Base-by-base conservation (phyloP, 64 coral and sea anemone genomes). In the Platygyra sinensis region DNA sequence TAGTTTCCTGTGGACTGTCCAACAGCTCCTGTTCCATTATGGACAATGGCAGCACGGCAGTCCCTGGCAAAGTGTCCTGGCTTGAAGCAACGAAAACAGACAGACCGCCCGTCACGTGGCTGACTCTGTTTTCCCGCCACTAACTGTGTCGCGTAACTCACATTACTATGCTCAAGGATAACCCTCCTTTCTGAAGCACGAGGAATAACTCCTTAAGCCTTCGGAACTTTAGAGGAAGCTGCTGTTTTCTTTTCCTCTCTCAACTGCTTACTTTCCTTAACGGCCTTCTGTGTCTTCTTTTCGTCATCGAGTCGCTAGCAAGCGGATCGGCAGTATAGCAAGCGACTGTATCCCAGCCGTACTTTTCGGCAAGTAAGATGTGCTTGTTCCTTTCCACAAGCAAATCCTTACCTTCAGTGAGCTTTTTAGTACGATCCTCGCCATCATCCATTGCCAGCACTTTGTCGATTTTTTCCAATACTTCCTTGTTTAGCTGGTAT, bases 31-130 rank as follows among this genome's bases (percentile, higher is more conserved):
- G 30, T 1, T 31, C 73, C 19, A 12, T 11, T 75, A 14, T 14
- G 15, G 18, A 18, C 4, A 18, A 18, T 18, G 15, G 73, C 73
- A 13, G 73, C 73, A 9, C 31, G 73, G 12, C 73, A 75, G 16
- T 75, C 73, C 31, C 89, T 25, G 49, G 89, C 71, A 27, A 91
- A 49, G 19, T 75, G 31, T 11, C 73, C 73, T 42, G 30, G 73
- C 19, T 18, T 10, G 30, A 75, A 75, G 73, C 73, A 75, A 18
- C 32, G 13, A 75, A 75, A 75, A 75, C 73, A 75, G 17, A 6
- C 19, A 18, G 73, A 42, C 11, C 32, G 33, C 73, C 73, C 73
- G 28, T 75, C 31, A 18, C 73, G 32, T 11, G 38, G 38, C 38
- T 39, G 38, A 39, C 38, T 39, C 38, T 39, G 38, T 39, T 39